Evolutionary conservation across 2,113 vertebrate species (phyloP), one percentile per base, ranked within the genome.

Genomic region (Charadrius vociferus): DNA sequence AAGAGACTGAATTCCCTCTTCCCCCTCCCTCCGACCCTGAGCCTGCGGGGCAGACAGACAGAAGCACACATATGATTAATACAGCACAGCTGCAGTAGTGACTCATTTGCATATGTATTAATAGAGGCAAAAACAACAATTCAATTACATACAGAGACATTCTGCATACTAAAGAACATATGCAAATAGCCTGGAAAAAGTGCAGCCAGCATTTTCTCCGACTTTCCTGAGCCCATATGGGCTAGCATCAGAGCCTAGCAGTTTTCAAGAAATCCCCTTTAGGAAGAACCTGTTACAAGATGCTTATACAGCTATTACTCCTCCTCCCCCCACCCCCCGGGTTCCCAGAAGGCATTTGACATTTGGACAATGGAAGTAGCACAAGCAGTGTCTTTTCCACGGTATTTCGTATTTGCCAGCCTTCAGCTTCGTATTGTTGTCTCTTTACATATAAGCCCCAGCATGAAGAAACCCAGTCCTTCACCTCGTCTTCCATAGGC

Each of bases 81-180:
- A 98, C 94, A 93, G 97, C 98, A 98, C 98, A 99, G 98, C 99
- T 99, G 98, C 98, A 97, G 91, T 86, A 97, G 96, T 78, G 94
- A 90, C 94, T 95, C 75, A 97, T 98, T 98, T 98, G 95, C 98
- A 98, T 98, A 97, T 97, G 97, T 98, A 98, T 99, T 99, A 98
- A 98, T 98, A 98, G 97, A 98, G 97, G 97, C 93, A 96, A 98
- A 98, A 97, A 96, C 97, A 98, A 98, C 98, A 98, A 98, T 98
- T 98, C 98, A 98, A 98, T 98, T 98, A 98, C 95, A 97, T 96
- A 95, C 97, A 95, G 96, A 98, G 97, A 80, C 96, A 96, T 96
- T 97, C 97, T 98, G 98, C 98, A 98, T 98, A 97, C 98, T 97
- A 97, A 98, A 97, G 97, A 98, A 98, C 94, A 67, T 95, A 98